These are phyloP conservation scores for Mus pahari DNA, from an alignment of 2,113 vertebrate species.

Conservation along the genomic window DNA sequence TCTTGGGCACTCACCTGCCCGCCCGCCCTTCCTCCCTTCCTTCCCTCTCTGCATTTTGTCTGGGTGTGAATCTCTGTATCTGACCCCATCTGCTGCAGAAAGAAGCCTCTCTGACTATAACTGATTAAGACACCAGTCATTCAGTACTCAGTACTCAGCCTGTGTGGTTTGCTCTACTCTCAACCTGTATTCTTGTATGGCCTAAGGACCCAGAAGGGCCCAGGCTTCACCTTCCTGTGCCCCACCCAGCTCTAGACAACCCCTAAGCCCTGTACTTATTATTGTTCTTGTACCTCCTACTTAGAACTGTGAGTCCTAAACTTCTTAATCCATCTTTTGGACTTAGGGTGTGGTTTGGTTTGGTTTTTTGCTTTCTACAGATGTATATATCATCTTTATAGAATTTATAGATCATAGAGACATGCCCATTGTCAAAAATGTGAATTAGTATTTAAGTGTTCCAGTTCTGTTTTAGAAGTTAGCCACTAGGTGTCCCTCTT, in stretches of 20 bases:
- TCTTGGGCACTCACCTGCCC: too few species aligned
- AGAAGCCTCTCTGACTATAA: neutral
- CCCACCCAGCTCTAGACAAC: neutral
- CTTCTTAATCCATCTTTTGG: neutral
- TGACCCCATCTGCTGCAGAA: neutral
- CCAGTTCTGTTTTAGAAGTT: conserved; percentile 56
- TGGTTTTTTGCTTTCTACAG: conserved; percentile 25
- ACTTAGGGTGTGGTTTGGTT: neutral
- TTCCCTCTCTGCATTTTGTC: neutral
- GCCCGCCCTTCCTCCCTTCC: too few species aligned
- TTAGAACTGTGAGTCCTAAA: conserved; percentile 33
- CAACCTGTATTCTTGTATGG: neutral
- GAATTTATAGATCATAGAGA: neutral
- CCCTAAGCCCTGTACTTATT: neutral
- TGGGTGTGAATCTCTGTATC: neutral
- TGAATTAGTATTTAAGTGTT: conserved; percentile 55
- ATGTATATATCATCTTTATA: neutral
- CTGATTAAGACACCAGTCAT: neutral
- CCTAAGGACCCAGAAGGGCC: neutral
- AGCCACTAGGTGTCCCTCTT: conserved; percentile 86
- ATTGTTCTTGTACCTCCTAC: neutral
- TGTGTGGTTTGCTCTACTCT: neutral
- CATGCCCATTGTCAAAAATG: conserved; percentile 50
- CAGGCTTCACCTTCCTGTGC: neutral
- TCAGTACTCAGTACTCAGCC: neutral